Evolutionary conservation across 2,113 vertebrate species (phyloP).

Genomic region (Corapipo altera): DNA sequence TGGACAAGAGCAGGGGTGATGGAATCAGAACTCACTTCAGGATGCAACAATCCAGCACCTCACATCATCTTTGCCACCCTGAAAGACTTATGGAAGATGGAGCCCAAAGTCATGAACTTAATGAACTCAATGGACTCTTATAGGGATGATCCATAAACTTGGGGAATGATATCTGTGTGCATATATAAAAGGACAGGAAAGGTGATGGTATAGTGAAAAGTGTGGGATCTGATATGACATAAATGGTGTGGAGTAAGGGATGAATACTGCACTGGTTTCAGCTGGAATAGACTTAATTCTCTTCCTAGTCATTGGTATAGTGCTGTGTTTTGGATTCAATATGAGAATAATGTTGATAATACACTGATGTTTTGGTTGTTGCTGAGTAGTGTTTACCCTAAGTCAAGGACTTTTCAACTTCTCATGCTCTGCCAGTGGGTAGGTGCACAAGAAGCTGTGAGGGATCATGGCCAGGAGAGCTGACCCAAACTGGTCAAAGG

Average conservation of each 20-base stretch:
- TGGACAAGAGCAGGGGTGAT: not conserved
- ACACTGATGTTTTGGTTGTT: not conserved
- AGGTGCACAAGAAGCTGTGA: not conserved
- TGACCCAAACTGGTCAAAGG: not conserved
- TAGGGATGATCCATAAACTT: not conserved
- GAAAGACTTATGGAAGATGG: not conserved
- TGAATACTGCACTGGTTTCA: not conserved
- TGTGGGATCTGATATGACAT: no score
- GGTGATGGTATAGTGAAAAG: no score
- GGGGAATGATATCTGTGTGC: not conserved
- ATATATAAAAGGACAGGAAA: not conserved
- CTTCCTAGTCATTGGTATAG: not conserved
- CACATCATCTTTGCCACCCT: not conserved
- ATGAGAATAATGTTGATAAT: not conserved
- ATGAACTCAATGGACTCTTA: not conserved
- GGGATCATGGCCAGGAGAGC: not conserved
- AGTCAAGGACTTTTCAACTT: not conserved
- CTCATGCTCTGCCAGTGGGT: not conserved
- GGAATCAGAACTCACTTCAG: not conserved
- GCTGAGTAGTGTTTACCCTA: not conserved
- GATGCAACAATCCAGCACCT: not conserved
- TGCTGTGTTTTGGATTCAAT: not conserved
- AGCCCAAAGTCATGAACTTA: not conserved
- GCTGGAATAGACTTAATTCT: not conserved
- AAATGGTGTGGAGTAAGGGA: not conserved